phyloP scores from a whole-genome alignment of 1,140 invertebrate species.

The Trichonephila inaurata region DNA sequence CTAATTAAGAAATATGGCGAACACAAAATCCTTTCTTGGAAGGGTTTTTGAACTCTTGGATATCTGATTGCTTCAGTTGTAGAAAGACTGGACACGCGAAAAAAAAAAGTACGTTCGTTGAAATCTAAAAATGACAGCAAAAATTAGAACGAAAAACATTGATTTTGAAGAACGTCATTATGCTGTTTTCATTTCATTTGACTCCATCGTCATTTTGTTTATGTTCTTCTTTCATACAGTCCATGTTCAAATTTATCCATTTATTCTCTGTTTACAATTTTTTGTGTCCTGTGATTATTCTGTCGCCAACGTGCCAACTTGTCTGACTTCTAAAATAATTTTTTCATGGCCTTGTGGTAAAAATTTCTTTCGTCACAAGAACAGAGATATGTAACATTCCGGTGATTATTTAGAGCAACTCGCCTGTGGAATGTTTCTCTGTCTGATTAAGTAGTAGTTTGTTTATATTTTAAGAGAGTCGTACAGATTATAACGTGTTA shows the following conservation, averaged over 20 bases:
- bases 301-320: not conserved
- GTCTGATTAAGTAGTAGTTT: too few species aligned
- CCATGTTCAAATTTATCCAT: not conserved
- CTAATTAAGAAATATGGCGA: slow-evolving; percentile 50
- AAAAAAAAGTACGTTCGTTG: slow-evolving; percentile 22
- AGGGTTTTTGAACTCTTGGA: slow-evolving; percentile 50
- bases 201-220: not conserved
- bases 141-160: slow-evolving; percentile 17
- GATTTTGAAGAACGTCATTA: not conserved
- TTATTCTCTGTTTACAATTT: not conserved
- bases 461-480: too few species aligned
- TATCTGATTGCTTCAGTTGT: slow-evolving; percentile 40
- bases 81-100: not conserved
- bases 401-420: not conserved
- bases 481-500: too few species aligned
- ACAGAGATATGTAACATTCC: not conserved
- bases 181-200: not conserved
- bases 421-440: too few species aligned
- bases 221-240: not conserved
- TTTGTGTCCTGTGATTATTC: not conserved
- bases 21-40: slow-evolving; percentile 25
- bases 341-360: not conserved
- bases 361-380: not conserved
- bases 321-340: not conserved
- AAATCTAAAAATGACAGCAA: not conserved